A percentile compares a stretch with the other conserved stretches of the same genome.
phyloP scores from a whole-genome alignment of 2,113 vertebrate species.

The Corvus moneduloides region DNA sequence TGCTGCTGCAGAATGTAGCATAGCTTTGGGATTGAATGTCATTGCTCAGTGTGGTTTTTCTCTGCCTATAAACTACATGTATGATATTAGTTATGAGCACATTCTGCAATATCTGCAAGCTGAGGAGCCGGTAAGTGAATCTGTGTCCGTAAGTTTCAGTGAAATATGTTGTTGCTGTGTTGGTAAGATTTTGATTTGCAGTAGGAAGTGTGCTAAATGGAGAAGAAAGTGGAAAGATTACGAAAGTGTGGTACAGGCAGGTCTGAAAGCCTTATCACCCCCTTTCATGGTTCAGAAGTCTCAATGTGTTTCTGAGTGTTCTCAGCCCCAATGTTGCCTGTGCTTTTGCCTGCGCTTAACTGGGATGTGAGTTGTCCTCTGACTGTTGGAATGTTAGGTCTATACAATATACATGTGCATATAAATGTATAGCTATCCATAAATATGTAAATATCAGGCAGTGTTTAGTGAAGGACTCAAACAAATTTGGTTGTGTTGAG shows the following conservation, averaged over 20 bases:
- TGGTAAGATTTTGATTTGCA: not conserved
- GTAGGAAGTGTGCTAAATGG: not conserved
- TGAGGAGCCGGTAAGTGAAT: not conserved
- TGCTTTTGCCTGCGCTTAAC: not conserved
- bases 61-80: not conserved
- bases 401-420: rapidly evolving
- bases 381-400: not conserved
- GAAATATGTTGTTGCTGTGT: not conserved
- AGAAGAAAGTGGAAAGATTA: not conserved
- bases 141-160: not conserved
- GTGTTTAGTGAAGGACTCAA: not conserved
- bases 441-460: not conserved
- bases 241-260: not conserved
- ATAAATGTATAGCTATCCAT: too few species aligned
- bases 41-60: not conserved
- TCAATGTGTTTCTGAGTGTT: not conserved
- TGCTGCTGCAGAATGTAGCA: not conserved
- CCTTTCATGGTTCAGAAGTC: not conserved
- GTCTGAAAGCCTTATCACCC: not conserved
- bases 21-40: not conserved
- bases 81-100: not conserved
- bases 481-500: not conserved
- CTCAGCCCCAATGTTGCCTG: not conserved
- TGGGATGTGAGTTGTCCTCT: not conserved
- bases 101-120: not conserved